These are phyloP conservation scores for Epistrophe eligans DNA, from an alignment of 2,888 invertebrate species.

Conservation along the genomic window DNA sequence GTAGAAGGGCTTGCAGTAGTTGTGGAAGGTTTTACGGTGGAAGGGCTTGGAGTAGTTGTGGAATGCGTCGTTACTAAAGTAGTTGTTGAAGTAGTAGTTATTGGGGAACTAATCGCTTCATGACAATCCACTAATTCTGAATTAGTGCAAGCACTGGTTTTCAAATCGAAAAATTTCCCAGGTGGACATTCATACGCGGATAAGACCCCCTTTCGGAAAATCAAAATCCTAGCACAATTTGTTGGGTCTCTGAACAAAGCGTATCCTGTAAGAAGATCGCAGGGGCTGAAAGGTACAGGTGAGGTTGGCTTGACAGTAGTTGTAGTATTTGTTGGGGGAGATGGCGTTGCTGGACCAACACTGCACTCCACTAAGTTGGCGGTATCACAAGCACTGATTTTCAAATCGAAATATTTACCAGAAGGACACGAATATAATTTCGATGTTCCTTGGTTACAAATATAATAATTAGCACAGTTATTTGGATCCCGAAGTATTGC, in stretches of 20 bases:
- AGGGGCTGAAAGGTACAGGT: neutral
- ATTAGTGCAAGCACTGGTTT: neutral
- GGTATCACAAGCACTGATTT: neutral
- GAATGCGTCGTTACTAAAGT: too few relatives aligned
- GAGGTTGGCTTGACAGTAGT: neutral
- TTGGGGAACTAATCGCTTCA: too few relatives aligned
- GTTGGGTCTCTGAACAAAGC: constrained; percentile 18
- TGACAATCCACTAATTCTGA: neutral
- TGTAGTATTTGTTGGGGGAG: too few relatives aligned
- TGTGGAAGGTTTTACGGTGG: too few relatives aligned
- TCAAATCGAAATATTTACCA: constrained; percentile 21
- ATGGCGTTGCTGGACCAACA: neutral
- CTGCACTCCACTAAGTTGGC: neutral
- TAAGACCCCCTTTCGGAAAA: neutral
- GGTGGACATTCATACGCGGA: neutral
- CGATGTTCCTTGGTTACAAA: neutral
- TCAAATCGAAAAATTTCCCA: neutral
- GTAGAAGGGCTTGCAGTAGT: too few relatives aligned
- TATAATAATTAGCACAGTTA: neutral
- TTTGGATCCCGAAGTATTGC: neutral
- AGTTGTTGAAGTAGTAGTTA: too few relatives aligned
- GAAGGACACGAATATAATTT: neutral
- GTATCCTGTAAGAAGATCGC: neutral
- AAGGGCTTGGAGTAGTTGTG: too few relatives aligned
- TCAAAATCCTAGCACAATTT: constrained; percentile 15